Conservation (phyloP, 2,797 vertebrate species). For the Trachops cirrhosus region DNA sequence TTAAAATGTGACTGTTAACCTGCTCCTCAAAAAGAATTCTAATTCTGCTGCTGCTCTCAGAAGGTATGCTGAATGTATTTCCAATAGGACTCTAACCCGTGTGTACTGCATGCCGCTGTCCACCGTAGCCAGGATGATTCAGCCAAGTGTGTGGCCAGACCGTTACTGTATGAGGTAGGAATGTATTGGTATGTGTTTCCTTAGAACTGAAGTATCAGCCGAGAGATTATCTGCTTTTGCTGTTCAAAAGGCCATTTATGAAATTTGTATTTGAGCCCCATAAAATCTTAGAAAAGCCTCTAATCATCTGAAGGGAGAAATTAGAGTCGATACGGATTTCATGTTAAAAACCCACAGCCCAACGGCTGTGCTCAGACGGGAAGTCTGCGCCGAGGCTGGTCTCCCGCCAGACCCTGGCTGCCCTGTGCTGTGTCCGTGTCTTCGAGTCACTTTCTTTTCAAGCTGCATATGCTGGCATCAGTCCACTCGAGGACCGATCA, state of each 20-base stretch:
- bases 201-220: conserved; percentile 72
- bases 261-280: conserved; percentile 21
- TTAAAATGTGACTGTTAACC: conserved; percentile 62
- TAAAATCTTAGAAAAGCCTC: conserved; percentile 11
- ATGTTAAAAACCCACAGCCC: neutral
- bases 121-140: conserved; percentile 6
- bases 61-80: conserved; percentile 84
- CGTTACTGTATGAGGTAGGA: conserved; percentile 65
- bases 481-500: neutral
- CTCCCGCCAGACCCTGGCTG: conserved; percentile 40
- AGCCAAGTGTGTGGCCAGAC: conserved; percentile 64
- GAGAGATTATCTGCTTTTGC: conserved; percentile 75
- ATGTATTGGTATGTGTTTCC: conserved; percentile 84
- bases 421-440: neutral
- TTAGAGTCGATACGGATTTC: neutral
- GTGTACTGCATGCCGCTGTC: conserved; percentile 46
- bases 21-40: conserved; percentile 65
- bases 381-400: neutral
- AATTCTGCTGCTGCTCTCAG: conserved; percentile 74
- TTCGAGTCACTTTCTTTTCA: neutral
- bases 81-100: conserved; percentile 61
- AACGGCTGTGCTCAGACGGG: neutral
- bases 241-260: conserved; percentile 86
- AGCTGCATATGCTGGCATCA: neutral
- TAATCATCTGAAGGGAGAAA: neutral